These are phyloP conservation scores for Stegana nigrithorax DNA, from an alignment of 2,888 invertebrate species.

Conservation along the genomic window DNA sequence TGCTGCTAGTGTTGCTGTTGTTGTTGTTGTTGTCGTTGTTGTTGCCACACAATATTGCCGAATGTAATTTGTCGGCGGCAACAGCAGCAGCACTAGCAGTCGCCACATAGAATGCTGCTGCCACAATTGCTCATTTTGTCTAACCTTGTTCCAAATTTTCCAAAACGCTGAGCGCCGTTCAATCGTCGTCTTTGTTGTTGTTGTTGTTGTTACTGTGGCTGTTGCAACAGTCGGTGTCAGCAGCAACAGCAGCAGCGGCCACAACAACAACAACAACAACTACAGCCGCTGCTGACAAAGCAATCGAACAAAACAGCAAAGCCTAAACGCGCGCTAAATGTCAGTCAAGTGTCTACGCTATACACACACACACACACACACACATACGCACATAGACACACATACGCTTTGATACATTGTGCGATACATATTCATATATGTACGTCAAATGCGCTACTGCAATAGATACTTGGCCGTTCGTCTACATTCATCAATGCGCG, in stretches of 20 bases:
- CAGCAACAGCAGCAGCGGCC: neutral
- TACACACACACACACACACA: slow-evolving; percentile 5
- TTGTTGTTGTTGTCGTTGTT: neutral
- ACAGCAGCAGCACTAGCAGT: neutral
- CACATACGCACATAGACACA: slow-evolving; percentile 6
- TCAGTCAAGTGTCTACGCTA: slow-evolving; percentile 44
- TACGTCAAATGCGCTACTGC: neutral
- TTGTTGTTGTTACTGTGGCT: slow-evolving; percentile 19
- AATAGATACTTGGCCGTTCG: neutral
- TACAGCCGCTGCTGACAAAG: neutral
- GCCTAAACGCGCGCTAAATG: slow-evolving; percentile 53
- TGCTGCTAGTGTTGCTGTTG: neutral
- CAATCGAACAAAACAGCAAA: slow-evolving; percentile 9
- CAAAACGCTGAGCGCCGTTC: slow-evolving; percentile 54
- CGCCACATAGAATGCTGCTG: slow-evolving; percentile 32
- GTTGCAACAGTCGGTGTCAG: slow-evolving; percentile 38
- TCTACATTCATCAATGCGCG: slow-evolving; percentile 3
- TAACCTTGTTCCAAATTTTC: slow-evolving; percentile 62
- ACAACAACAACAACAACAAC: neutral
- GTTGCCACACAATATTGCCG: slow-evolving; percentile 5
- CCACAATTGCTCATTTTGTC: slow-evolving; percentile 56
- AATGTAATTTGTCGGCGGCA: slow-evolving; percentile 14
- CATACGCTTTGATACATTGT: neutral
- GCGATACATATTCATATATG: neutral
- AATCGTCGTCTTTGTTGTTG: slow-evolving; percentile 24